Evolutionary conservation across 2,888 invertebrate genomes (phyloP), one percentile per base, ranked within the genome.

Genomic region (Volucella zonaria): DNA sequence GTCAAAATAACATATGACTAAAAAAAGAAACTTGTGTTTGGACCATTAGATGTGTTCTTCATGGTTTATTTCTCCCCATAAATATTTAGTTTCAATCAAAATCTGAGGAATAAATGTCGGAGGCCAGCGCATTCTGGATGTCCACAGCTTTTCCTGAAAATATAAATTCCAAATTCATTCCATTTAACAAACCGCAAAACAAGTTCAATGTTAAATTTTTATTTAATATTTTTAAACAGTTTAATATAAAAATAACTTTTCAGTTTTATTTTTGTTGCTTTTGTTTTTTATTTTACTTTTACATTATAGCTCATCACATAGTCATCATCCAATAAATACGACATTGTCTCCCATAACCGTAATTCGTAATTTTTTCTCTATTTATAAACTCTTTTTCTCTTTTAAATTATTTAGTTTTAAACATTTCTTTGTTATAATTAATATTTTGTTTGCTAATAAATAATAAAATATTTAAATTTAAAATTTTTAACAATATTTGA

Each of bases 171-270:
- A 31, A 4, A 31, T 31, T 2, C 1, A 6, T 6, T 31, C 31
- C 6, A 4, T 6, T 23, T 23, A 45, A 45, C 2, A 2, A 45
- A 45, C 6, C 14, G 6, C 23, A 54, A n/a, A 18, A 62, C 61
- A 14, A 49, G 18, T 18, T 42, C 0, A 31, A 11, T 47, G 2
- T 59, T 59, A 15, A 61, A 76, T 58, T 43, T 58, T 51, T 40
- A 64, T 68, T 74, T 47, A 62, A 56, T 74, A 61, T 56, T 18
- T 11, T 56, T 51, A 64, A 70, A 70, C 54, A 23, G 68, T 81
- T 70, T 68, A 56, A 64, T 76, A 70, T 61, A 77, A 82, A 74
- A 74, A 78, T 73, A 51, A 51, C 47, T 61, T 74, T 23, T 70
- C 8, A 23, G 64, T 68, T 40, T 15, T 31, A n/a, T 59, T 62